These are phyloP conservation scores for Platycheirus albimanus DNA, from an alignment of 2,888 invertebrate species.

Conservation along the genomic window DNA sequence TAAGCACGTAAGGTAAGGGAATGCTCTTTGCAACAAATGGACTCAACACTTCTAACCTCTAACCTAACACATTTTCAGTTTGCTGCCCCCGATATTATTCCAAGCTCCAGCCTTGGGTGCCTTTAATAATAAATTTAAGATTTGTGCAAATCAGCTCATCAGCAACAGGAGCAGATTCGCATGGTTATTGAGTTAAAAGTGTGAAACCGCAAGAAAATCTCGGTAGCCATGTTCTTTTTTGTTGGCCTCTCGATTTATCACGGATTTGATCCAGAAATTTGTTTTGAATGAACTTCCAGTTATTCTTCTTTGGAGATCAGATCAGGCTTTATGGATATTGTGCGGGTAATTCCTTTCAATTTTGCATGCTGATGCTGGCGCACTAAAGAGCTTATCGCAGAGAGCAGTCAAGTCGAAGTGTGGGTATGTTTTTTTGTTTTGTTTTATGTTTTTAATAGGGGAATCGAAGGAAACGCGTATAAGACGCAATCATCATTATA, in stretches of 20 bases:
- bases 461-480: constrained; percentile 65
- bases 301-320: constrained; percentile 7
- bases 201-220: constrained; percentile 82
- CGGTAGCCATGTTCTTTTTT: constrained; percentile 78
- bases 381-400: not conserved
- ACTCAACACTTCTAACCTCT: constrained; percentile 59
- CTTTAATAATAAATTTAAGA: constrained; percentile 41
- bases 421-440: too few relatives aligned
- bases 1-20: not conserved
- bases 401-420: not conserved
- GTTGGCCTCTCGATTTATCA: constrained; percentile 26
- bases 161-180: constrained; percentile 68
- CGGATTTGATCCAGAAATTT: constrained; percentile 52
- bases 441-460: not conserved
- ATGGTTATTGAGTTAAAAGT: constrained; percentile 77
- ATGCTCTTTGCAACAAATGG: too few relatives aligned
- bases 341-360: constrained; percentile 63
- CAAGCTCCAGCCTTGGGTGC: not conserved
- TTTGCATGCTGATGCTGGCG: constrained; percentile 45
- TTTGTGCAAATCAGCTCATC: constrained; percentile 36
- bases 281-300: constrained; percentile 56
- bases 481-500: constrained; percentile 73
- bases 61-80: constrained; percentile 44
- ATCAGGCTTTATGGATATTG: constrained; percentile 31
- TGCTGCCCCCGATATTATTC: not conserved